Percentiles rank a stretch among this genome's conserved stretches.
Evolutionary conservation across 2,888 invertebrate species (phyloP).

Genomic region (Thecocarcelia acutangulata): DNA sequence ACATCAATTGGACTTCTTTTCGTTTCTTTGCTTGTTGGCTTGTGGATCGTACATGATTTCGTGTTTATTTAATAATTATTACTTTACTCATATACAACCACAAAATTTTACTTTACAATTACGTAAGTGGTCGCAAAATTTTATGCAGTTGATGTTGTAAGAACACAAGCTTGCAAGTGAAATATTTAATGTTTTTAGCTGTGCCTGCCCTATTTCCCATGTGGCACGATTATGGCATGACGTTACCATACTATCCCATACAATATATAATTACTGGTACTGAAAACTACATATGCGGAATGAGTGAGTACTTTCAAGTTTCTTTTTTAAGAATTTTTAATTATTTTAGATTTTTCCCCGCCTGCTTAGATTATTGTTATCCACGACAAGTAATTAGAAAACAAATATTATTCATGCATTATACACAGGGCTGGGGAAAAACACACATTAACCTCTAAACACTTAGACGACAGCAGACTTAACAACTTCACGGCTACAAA

Average conservation of each 20-base stretch:
- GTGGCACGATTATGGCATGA: constrained; percentile 67
- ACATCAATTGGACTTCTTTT: constrained; percentile 53
- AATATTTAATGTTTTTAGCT: constrained; percentile 18
- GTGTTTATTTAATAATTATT: constrained; percentile 57
- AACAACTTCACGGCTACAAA: too few relatives aligned
- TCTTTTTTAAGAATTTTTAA: not conserved
- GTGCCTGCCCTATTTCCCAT: constrained; percentile 64
- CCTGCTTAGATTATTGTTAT: not conserved
- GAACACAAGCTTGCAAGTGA: not conserved
- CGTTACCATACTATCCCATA: constrained; percentile 61
- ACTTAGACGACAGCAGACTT: too few relatives aligned
- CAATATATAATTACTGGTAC: constrained; percentile 56
- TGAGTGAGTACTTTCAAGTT: constrained; percentile 54
- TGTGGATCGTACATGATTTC: constrained; percentile 63
- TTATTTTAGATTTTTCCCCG: not conserved
- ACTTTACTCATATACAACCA: constrained; percentile 56
- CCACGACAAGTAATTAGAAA: too few relatives aligned
- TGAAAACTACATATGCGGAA: constrained; percentile 63
- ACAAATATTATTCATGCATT: too few relatives aligned
- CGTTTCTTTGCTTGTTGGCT: constrained; percentile 45
- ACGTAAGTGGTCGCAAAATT: constrained; percentile 50
- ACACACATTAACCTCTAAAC: too few relatives aligned
- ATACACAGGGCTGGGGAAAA: too few relatives aligned
- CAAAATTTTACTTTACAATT: constrained; percentile 63
- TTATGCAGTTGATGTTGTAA: too few relatives aligned